These are phyloP conservation scores for Scaptomyza montana DNA, from an alignment of 1,140 invertebrate genomes.

Conservation along the genomic window DNA sequence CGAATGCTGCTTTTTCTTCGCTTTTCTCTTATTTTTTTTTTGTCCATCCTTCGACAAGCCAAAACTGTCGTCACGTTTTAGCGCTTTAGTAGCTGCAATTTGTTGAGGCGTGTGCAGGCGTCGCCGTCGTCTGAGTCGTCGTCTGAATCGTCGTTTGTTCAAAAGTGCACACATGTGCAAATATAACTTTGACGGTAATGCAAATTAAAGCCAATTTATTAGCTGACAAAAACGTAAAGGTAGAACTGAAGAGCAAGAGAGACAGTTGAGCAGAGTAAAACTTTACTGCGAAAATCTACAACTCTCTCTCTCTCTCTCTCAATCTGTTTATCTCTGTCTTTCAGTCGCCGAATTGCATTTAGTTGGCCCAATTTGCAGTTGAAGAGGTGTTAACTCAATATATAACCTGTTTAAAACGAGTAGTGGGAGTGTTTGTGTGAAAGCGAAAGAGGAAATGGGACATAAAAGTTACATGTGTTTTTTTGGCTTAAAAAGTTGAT, in stretches of 20 bases:
- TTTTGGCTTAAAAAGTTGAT: no score
- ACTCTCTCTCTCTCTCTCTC: no score
- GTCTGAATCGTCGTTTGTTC: no score
- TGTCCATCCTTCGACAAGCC: neutral
- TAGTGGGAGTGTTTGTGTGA: no score
- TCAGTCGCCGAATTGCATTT: slow-evolving; percentile 48
- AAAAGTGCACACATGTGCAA: slow-evolving; percentile 77
- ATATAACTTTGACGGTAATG: slow-evolving; percentile 80
- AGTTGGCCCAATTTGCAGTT: slow-evolving; percentile 62
- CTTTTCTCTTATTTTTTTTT: neutral
- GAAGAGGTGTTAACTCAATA: slow-evolving; percentile 70
- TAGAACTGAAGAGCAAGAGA: neutral
- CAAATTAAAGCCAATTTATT: slow-evolving; percentile 81
- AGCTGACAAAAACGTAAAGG: slow-evolving; percentile 32
- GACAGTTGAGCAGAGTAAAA: no score
- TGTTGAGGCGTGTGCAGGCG: slow-evolving; percentile 66
- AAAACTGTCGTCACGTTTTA: slow-evolving; percentile 74
- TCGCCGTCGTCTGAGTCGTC: neutral
- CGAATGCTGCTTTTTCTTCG: neutral
- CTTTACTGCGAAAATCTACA: no score
- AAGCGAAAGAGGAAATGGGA: no score
- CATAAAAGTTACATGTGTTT: no score
- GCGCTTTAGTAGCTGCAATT: slow-evolving; percentile 78
- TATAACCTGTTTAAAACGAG: slow-evolving; percentile 27
- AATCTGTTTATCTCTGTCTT: neutral